These are phyloP conservation scores for Sphaeridia pumilis DNA, from an alignment of 2,888 invertebrate species.

Conservation along the genomic window DNA sequence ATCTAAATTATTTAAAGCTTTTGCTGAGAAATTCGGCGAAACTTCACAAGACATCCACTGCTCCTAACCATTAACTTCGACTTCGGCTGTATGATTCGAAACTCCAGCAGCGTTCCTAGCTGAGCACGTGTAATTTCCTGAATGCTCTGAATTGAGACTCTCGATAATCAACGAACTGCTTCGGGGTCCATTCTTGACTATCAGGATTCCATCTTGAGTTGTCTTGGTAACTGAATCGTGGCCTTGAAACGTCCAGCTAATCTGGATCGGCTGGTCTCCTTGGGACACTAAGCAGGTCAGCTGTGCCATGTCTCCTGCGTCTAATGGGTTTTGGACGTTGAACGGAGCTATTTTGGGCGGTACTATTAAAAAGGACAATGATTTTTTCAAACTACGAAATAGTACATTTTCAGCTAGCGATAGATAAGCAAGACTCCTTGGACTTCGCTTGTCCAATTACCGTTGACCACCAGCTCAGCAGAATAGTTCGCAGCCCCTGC, in stretches of 20 bases:
- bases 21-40: no score
- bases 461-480: constrained; percentile 35
- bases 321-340: constrained; percentile 58
- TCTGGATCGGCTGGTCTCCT: constrained; percentile 53
- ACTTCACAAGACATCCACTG: neutral
- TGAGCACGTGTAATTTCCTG: constrained; percentile 41
- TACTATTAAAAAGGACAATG: constrained; percentile 47
- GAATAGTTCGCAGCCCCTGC: constrained; percentile 38
- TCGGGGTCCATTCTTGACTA: constrained; percentile 47
- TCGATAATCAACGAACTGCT: constrained; percentile 51
- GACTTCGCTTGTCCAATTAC: constrained; percentile 45
- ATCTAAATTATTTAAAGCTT: no score
- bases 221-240: constrained; percentile 10
- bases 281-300: constrained; percentile 60
- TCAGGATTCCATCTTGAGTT: constrained; percentile 17
- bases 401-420: no score
- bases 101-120: constrained; percentile 48
- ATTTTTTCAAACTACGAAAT: no score
- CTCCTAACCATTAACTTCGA: constrained; percentile 61
- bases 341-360: constrained; percentile 46
- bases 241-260: constrained; percentile 64
- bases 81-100: constrained; percentile 54
- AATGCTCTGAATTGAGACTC: constrained; percentile 37
- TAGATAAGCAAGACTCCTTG: no score
- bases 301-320: constrained; percentile 64